Percentiles rank a stretch among this genome's conserved stretches.
Conservation (phyloP, 2,797 vertebrate species). For the Rhabdomys pumilio region DNA sequence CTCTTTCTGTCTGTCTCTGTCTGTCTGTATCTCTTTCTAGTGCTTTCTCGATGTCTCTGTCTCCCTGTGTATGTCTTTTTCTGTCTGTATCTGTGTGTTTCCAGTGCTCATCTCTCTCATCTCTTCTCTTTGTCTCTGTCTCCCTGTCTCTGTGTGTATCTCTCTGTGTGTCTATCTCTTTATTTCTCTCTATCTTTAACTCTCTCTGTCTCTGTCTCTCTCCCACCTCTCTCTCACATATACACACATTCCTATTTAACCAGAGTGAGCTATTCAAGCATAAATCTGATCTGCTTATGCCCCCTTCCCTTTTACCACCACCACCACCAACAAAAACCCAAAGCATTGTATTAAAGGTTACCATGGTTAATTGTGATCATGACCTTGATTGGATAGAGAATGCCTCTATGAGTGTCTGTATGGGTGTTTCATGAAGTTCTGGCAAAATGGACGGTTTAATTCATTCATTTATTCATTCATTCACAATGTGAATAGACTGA, state of each 20-base stretch:
- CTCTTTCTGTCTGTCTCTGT: not conserved
- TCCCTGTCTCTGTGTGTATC: not conserved
- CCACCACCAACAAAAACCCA: not conserved
- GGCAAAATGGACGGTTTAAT: not conserved
- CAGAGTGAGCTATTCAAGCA: not conserved
- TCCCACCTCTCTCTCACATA: too few species aligned
- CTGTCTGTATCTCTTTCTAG: not conserved
- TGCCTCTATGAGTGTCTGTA: not conserved
- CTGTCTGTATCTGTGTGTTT: not conserved
- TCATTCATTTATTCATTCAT: not conserved
- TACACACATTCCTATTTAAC: not conserved
- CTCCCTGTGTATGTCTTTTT: not conserved
- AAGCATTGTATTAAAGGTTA: not conserved
- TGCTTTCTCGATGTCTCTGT: not conserved
- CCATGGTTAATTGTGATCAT: not conserved
- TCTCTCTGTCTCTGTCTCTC: not conserved
- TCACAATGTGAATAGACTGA: not conserved
- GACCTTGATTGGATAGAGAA: not conserved
- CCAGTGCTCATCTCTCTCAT: not conserved
- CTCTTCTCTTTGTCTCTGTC: not conserved
- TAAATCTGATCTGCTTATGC: not conserved
- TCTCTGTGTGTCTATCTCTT: not conserved
- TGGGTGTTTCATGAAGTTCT: not conserved
- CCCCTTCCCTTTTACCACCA: not conserved
- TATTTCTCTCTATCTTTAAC: not conserved